These are phyloP conservation scores for Erethizon dorsatum DNA, from an alignment of 2,797 vertebrate species.

Conservation along the genomic window DNA sequence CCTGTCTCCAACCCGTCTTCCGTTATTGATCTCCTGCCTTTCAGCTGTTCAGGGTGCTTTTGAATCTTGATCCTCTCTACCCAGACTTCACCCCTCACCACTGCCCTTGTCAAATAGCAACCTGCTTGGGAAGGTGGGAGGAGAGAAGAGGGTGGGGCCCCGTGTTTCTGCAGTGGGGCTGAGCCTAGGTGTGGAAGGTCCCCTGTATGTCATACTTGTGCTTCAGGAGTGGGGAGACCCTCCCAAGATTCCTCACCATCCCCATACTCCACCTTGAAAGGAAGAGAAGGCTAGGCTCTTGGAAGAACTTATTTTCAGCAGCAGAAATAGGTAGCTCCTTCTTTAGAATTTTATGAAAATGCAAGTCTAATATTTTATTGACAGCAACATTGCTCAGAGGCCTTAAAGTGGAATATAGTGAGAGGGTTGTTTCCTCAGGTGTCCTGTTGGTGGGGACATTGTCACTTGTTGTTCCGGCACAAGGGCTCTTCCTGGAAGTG, in stretches of 20 bases:
- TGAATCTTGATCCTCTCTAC: slow-evolving; percentile 70
- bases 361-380: not conserved
- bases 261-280: not conserved
- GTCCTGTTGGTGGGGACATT: slow-evolving; percentile 85
- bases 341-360: not conserved
- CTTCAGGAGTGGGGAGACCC: not conserved
- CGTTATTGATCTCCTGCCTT: slow-evolving; percentile 83
- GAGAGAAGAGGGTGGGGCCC: not conserved
- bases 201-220: not conserved
- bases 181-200: not conserved
- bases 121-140: not conserved
- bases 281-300: slow-evolving; percentile 8
- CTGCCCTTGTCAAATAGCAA: slow-evolving; percentile 63
- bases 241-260: not conserved
- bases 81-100: not conserved
- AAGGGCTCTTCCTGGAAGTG: slow-evolving; percentile 33
- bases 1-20: slow-evolving; percentile 81
- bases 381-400: not conserved
- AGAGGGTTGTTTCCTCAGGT: slow-evolving; percentile 76
- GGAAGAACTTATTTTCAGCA: slow-evolving; percentile 41
- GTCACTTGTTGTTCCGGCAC: slow-evolving; percentile 77
- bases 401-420: not conserved
- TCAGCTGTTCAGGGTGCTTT: slow-evolving; percentile 72
- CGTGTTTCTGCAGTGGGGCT: not conserved
- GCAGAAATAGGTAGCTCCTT: not conserved